A percentile compares a stretch with the other conserved stretches of the same genome.
Conservation (phyloP, 1,140 invertebrate species). For the Psix sp. region DNA sequence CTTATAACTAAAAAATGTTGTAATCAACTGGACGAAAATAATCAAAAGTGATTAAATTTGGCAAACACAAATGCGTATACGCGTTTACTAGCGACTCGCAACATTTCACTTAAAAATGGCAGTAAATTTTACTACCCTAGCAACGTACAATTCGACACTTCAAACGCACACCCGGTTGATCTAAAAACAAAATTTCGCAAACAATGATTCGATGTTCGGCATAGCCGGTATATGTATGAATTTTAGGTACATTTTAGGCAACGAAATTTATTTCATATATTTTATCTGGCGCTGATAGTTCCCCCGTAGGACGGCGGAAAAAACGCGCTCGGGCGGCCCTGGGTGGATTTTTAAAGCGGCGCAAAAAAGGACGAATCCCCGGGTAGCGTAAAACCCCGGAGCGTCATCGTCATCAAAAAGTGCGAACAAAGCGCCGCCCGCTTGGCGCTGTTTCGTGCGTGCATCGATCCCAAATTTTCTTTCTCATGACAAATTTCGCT, state of each 20-base stretch:
- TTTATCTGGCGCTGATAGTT: conserved; percentile 37
- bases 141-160: too few relatives aligned
- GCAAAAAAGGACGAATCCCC: conserved; percentile 13
- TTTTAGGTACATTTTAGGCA: conserved; percentile 36
- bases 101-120: too few relatives aligned
- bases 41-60: too few relatives aligned
- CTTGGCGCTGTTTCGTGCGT: conserved; percentile 38
- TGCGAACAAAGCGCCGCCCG: conserved; percentile 45
- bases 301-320: conserved; percentile 1
- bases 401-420: conserved; percentile 37
- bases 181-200: too few relatives aligned
- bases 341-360: conserved; percentile 14
- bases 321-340: background rate
- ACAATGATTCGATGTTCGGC: background rate
- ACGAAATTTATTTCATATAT: conserved; percentile 44
- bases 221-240: conserved; percentile 12
- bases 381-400: conserved; percentile 26
- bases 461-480: conserved; percentile 57
- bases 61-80: too few relatives aligned
- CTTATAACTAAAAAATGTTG: too few relatives aligned
- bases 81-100: too few relatives aligned
- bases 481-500: conserved; percentile 55
- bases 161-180: too few relatives aligned
- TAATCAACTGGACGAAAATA: too few relatives aligned
- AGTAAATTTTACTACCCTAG: too few relatives aligned